Percentiles rank a stretch among this genome's conserved stretches.
These are phyloP conservation scores for Bolinopsis microptera DNA, from an alignment of 37 sponge, comb jelly and placozoan genomes.

Conservation along the genomic window DNA sequence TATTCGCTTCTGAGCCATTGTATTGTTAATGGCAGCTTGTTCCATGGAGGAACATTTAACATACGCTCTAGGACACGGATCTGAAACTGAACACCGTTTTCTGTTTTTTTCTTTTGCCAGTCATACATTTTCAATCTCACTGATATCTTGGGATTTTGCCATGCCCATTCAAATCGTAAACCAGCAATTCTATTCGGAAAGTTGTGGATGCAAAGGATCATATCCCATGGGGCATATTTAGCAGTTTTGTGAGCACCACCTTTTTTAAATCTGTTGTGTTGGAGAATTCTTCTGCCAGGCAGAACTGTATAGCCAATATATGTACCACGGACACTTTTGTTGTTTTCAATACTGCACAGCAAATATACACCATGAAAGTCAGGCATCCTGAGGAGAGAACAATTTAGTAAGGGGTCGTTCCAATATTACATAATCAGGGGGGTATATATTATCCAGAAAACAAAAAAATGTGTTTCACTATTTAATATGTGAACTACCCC, in stretches of 20 bases:
- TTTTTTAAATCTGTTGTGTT: constrained; percentile 12
- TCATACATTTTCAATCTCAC: background rate
- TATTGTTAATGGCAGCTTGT: background rate
- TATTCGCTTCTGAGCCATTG: constrained; percentile 42
- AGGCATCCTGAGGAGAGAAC: no score
- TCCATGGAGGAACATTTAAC: background rate
- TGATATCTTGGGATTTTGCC: constrained; percentile 43
- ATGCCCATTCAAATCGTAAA: constrained; percentile 22
- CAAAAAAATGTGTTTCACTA: no score
- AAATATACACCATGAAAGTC: constrained; percentile 30
- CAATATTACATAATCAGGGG: no score
- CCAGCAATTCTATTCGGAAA: constrained; percentile 29
- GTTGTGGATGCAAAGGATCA: constrained; percentile 22
- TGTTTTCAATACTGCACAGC: constrained; percentile 1
- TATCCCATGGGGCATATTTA: constrained; percentile 49
- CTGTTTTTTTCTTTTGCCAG: constrained; percentile 31
- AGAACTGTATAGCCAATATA: constrained; percentile 31
- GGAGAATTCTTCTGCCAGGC: constrained; percentile 19
- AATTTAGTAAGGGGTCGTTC: no score
- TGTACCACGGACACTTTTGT: background rate
- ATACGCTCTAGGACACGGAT: constrained; percentile 6
- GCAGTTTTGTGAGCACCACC: constrained; percentile 53
- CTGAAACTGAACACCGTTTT: constrained; percentile 26
- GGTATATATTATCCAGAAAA: no score
- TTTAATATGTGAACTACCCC: no score